Base-by-base conservation (phyloP, 2,113 vertebrate genomes). In the Eonycteris spelaea region DNA sequence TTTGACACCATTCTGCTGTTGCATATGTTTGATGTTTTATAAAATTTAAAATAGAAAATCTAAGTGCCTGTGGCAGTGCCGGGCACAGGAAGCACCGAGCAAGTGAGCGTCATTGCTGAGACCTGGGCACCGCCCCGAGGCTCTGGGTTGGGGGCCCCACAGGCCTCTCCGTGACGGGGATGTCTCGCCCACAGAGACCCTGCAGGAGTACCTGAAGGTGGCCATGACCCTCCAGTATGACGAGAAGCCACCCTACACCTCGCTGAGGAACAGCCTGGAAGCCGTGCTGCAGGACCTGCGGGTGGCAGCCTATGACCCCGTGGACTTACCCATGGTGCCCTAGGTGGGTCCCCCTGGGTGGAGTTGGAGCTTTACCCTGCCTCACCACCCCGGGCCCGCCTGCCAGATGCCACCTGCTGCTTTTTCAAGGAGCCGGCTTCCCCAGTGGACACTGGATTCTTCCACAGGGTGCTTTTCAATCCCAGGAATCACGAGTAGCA, bases 201-300 rank as follows among this genome's bases (percentile, higher is more conserved):
- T 99, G 82, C 87, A 98, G 93, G 85, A 45, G 1, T 99, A 99
- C 98, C 97, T 99, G 98, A 97, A 97, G 61, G 95, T 98, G 63
- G 99, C 99, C 63, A 98, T 98, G 98, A 89, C 91, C 12, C 98
- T 99, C 33, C 87, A 97, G 80, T 99, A 99, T 0, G 97, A 99
- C 0, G 99, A 99, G 97, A 97, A 98, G 97, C 99, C 99, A 0
- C 91, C 99, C 97, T 99, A 99, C 1, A 2, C 84, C 0, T 68
- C 22, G 0, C 98, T 99, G 87, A 98, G 97, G 92, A 97, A 57
- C 1, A 96, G 57, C 24, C 98, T 99, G 48, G 94, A 78, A n/a
- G 91, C 78, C 1, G 91, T 97, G 0, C 97, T 99, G 40, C 96
- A 97, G 59, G 97, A 98, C 86, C 98, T 99, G 87, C 98, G 97